Conservation (phyloP, 2,113 vertebrate genomes). For the Panthera uncia region DNA sequence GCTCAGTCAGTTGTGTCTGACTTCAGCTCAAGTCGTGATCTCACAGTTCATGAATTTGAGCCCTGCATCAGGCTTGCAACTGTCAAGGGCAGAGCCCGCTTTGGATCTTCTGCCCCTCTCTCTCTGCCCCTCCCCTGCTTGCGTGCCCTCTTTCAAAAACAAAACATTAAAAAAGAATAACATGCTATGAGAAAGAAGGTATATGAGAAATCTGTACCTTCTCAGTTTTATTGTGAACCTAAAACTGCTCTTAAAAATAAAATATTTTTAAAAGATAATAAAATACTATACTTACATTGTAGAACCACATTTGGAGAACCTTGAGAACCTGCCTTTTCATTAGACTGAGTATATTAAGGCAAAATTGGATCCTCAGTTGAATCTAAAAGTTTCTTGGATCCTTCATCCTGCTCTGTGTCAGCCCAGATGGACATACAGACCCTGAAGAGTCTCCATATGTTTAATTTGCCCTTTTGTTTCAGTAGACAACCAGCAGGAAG, state of each 20-base stretch:
- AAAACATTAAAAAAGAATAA: background rate
- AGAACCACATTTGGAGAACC: background rate
- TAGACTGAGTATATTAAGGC: background rate
- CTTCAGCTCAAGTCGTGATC: too few relatives aligned
- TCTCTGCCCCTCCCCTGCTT: too few relatives aligned
- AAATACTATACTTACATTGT: background rate
- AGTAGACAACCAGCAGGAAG: background rate
- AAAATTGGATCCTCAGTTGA: background rate
- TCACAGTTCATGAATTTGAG: too few relatives aligned
- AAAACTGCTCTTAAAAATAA: background rate
- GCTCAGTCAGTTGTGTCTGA: too few relatives aligned
- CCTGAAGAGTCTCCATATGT: background rate
- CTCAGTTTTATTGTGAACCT: background rate
- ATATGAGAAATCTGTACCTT: background rate
- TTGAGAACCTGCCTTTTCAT: conserved; percentile 6
- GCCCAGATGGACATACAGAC: conserved; percentile 27
- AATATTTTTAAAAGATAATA: background rate
- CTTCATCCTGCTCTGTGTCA: background rate
- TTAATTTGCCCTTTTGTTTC: conserved; percentile 56
- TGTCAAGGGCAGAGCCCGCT: too few relatives aligned
- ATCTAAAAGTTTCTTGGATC: background rate
- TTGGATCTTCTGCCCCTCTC: too few relatives aligned
- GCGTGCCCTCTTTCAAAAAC: too few relatives aligned
- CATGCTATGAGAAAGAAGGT: background rate
- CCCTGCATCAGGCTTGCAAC: too few relatives aligned